Base-by-base conservation (phyloP, 1,140 invertebrate species). In the Mya arenaria region DNA sequence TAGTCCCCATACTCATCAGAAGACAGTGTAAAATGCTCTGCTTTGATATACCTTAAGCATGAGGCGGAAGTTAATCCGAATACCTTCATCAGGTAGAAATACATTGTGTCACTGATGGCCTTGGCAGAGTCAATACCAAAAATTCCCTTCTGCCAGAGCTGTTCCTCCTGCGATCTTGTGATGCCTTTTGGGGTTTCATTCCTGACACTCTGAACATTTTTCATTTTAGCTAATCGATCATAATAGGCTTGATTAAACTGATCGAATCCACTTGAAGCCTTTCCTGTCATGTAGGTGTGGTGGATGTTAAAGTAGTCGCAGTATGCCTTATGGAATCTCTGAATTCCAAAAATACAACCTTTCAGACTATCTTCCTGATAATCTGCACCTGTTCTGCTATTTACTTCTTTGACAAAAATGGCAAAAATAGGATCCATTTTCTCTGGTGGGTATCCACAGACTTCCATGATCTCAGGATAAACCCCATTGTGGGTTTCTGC, bases 1-100 rank as follows among this genome's bases (percentile, higher is more conserved):
- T 74, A 74, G 37, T 74, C 39, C 41, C 71, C 71, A 2, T 44
- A 39, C 19, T 74, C 52, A 60, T 74, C 60, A 39, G 58, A 52
- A 58, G 36, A 36, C 39, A 74, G 60, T 10, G 25, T 23, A 17
- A 74, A 74, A 30, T 28, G 32, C 25, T 60, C 37, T 5, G 71
- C 2, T 58, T 60, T 74, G n/a, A 74, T 36, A 4, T 5, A 25
- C 41, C 71, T 58, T 17, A 74, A 28, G 13, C 5, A 52, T 17
- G 2, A 32, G 3, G 71, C 39, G 10, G 71, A 74, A 13, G 28
- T 36, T 25, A 58, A 44, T 4, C 71, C 71, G 41, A 74, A 74
- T 36, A 74, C 48, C 60, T 60, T 74, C 10, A 60, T 41, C 25
- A 74, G 23, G 34, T 74, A 74, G 23, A 58, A 74, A 30, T 58